Conservation (phyloP, 2,888 invertebrate genomes). For the Diachrysia chrysitis region DNA sequence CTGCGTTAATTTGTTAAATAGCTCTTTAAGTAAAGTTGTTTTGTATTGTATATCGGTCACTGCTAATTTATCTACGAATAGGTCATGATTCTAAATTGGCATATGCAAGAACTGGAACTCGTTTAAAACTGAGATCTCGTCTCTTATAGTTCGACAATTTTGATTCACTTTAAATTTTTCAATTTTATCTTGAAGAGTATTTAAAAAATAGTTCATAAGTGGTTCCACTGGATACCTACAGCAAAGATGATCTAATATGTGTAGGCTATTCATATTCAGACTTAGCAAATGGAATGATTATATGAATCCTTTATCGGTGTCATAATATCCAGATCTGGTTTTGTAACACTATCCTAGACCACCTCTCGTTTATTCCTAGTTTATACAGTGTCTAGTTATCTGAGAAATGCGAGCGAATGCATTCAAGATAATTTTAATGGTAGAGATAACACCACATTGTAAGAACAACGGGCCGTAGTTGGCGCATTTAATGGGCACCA, state of each 20-base stretch:
- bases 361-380: slow-evolving; percentile 39
- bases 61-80: too few species aligned
- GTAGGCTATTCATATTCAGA: not conserved
- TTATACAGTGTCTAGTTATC: slow-evolving; percentile 52
- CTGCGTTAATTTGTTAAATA: too few species aligned
- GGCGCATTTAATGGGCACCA: slow-evolving; percentile 49
- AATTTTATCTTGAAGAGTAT: too few species aligned
- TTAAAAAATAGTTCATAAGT: not conserved
- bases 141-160: too few species aligned
- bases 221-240: not conserved
- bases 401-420: slow-evolving; percentile 54
- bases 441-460: slow-evolving; percentile 54
- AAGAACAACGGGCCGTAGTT: slow-evolving; percentile 42
- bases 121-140: too few species aligned
- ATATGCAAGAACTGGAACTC: too few species aligned
- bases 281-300: slow-evolving; percentile 4
- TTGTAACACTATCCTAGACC: slow-evolving; percentile 47
- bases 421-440: slow-evolving; percentile 60
- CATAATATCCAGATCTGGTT: slow-evolving; percentile 34
- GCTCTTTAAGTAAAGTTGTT: not conserved
- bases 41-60: too few species aligned
- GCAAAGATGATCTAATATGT: not conserved
- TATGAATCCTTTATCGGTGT: slow-evolving; percentile 25
- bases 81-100: too few species aligned
- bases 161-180: too few species aligned